Evolutionary conservation across 2,888 invertebrate species (phyloP), one percentile per base, ranked within the genome.

Genomic region (Ophioninae sp.): DNA sequence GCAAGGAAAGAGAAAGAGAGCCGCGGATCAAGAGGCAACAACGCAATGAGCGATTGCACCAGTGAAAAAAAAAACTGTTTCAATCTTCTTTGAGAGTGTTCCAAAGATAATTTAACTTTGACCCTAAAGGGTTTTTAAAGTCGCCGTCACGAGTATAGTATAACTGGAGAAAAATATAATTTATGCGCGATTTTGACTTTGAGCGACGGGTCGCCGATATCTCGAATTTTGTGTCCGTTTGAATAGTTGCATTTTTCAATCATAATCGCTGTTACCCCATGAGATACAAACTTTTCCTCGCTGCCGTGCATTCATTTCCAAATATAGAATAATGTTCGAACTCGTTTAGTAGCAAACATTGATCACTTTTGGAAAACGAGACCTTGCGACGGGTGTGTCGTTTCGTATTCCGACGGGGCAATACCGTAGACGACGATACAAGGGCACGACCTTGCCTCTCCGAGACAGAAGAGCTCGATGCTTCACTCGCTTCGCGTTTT

Each of bases 61-160:
- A 77, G 65, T 69, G 70, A 13, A 56, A 68, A 41, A 13, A 5
- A 7, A 72, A 61, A 39, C 10, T 21, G 21, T 41, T n/a, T 61
- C 30, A 75, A 69, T 70, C 77, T 67, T 74, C 74, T 77, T 67
- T 81, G 77, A 67, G 30, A 78, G 56, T 64, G 72, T 72, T 23
- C 81, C 70, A 81, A 84, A 79, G 78, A 81, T 77, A 74, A 74
- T 56, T 69, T 64, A 77, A 74, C 69, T 72, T 56, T 67, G 59
- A 75, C 74, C 74, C 41, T 72, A 77, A 80, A 57, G 50, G 59
- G 70, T 69, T 72, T 39, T 20, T 30, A 57, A 73, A 50, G 23
- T 44, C 41, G 41, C 20, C 50, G 50, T 13, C 17, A 37, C 23
- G 41, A 67, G 44, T 64, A 67, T 73, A 57, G 67, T 30, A 65